Base-by-base conservation (phyloP, 2,113 vertebrate genomes). In the Callopanchax toddi region DNA sequence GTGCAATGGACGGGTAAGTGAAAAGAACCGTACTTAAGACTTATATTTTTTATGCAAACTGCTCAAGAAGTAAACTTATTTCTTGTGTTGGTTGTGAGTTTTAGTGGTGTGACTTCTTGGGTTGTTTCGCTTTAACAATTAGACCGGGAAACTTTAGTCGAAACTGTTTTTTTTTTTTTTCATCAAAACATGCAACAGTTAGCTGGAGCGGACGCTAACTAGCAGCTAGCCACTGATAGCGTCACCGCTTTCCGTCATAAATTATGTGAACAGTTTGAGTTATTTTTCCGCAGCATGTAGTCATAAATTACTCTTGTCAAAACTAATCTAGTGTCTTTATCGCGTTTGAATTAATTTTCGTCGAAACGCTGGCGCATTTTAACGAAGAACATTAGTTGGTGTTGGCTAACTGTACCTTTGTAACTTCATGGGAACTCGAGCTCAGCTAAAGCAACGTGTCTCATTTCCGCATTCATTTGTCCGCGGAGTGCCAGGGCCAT, bases 1-100 rank as follows among this genome's bases (percentile, higher is more conserved):
- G 95, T 96, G 96, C 96, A 93, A 98, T 98, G 97, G 97, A 98
- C 94, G 97, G 97, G 97, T 98, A 84, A 97, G 97, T 94, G 50
- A 48, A 73, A 85, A 81, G 65, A 83, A 69, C 59, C 72, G 46
- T 45, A 42, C 75, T 84, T 70, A 80, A 79, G 17, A 71, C 53
- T 73, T 50, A 5, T 6, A 56, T 74, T 77, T 73, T 21, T 0
- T 18, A n/a, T 2, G n/a, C 5, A 40, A 74, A 62, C 11, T 6
- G 1, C 18, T 5, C 3, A 0, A 2, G 0, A 34, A 44, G 16
- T 20, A 2, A 11, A n/a, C 17, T 20, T 0, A 3, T 1, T 20
- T 15, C 0, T 15, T 4, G 5, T 5, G 3, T 11, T 0, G 1
- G 3, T 48, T 11, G 67, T 23, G 25, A 52, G 1, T 15, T 4